Evolutionary conservation across 2,888 invertebrate species (phyloP).

Genomic region (Timema podura): DNA sequence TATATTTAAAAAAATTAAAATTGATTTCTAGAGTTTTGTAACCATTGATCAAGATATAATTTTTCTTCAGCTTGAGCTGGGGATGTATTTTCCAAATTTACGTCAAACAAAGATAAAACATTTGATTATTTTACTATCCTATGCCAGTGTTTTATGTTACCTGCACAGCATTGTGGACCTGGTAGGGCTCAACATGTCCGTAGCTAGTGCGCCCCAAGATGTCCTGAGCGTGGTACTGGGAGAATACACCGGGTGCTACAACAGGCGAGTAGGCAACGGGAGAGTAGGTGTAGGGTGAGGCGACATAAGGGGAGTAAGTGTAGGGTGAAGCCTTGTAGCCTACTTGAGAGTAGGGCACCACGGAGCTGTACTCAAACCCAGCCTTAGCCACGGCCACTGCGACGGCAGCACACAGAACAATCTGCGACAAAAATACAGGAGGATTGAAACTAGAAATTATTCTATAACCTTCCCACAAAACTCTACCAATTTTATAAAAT

Average conservation of each 20-base stretch:
- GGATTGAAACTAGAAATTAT: constrained; percentile 27
- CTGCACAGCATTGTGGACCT: constrained; percentile 36
- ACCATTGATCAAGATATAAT: too few species aligned
- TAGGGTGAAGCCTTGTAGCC: constrained; percentile 21
- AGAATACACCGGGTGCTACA: neutral
- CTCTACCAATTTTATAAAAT: too few species aligned
- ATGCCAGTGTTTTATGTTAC: constrained; percentile 11
- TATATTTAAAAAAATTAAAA: too few species aligned
- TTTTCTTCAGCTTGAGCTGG: too few species aligned
- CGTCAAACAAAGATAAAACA: too few species aligned
- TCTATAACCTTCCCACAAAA: neutral
- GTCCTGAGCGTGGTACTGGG: constrained; percentile 35
- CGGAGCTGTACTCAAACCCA: constrained; percentile 23
- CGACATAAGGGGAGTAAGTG: constrained; percentile 6
- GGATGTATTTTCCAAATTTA: too few species aligned
- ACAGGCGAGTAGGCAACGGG: constrained; percentile 23
- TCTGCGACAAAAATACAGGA: constrained; percentile 41
- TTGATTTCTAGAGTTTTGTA: too few species aligned
- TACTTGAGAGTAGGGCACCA: neutral
- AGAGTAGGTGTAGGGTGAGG: constrained; percentile 11
- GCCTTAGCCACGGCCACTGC: constrained; percentile 41
- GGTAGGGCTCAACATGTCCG: constrained; percentile 34
- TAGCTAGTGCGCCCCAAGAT: constrained; percentile 38
- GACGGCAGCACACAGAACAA: constrained; percentile 53
- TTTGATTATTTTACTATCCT: too few species aligned